Base-by-base conservation (phyloP, 1,140 invertebrate genomes). In the Lasioglossum baleicum region DNA sequence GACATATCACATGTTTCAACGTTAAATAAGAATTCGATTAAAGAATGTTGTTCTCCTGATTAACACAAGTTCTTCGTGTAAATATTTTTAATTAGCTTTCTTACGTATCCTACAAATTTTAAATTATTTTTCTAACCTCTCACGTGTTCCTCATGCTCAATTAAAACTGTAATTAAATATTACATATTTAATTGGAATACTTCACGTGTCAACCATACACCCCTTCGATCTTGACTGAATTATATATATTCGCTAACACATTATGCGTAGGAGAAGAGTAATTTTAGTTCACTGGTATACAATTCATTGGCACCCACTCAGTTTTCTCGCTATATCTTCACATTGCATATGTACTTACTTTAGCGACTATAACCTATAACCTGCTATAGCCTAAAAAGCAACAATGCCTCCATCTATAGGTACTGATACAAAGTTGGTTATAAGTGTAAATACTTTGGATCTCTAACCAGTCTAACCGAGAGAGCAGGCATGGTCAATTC, bases 201-300 rank as follows among this genome's bases (percentile, higher is more conserved):
- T 58, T 17, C 20, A n/a, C 61, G 44, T 15, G 15, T n/a, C 7
- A 61, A 31, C 72, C 20, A 74, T 60, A 13, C 77, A 80, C 67
- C 48, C 67, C 48, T 84, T 75, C 75, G 65, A 58, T 64, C 31
- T 4, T 66, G 17, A 10, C 74, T 75, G 68, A 58, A 77, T 70
- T 72, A 64, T 53, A 35, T 35, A 65, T 73, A 42, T 67, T 74
- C 35, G 2, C 11, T 61, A 73, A 67, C 6, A 60, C 20, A 11
- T 5, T 35, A n/a, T 67, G 2, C 6, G 63, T 56, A 2, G 17
- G 2, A 17, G 40, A 56, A 73, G 2, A 56, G 48, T 60, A 13
- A 53, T 20, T 17, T 53, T 75, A 2, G 0, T 40, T 53, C 17
- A 75, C 64, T 80, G 75, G 51, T 67, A 42, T 20, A 51, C 4